Percentiles rank a stretch among this genome's conserved stretches.
phyloP scores from a whole-genome alignment of 2,113 vertebrate genomes.

The Oophaga pumilio region DNA sequence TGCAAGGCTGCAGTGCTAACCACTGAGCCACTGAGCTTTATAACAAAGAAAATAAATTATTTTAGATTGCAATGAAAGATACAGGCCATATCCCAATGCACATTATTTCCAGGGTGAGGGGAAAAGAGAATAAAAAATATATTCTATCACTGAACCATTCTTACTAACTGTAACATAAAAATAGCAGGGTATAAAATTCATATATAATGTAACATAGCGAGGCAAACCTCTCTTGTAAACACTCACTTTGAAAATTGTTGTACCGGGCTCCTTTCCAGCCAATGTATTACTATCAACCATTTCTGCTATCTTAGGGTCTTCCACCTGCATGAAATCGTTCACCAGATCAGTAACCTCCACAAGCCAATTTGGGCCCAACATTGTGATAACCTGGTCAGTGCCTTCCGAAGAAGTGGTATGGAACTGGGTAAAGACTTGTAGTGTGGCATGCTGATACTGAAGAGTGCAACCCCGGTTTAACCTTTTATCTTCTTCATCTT shows the following conservation, averaged over 20 bases:
- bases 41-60: neutral
- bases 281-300: constrained; percentile 88
- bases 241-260: constrained; percentile 88
- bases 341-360: constrained; percentile 97
- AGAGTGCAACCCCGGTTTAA: constrained; percentile 89
- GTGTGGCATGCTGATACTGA: constrained; percentile 91
- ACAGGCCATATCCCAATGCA: neutral
- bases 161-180: neutral
- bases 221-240: neutral
- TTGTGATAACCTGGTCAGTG: constrained; percentile 92
- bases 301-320: constrained; percentile 86
- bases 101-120: neutral
- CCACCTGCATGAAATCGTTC: constrained; percentile 90
- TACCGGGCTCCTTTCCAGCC: constrained; percentile 88
- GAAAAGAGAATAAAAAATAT: neutral
- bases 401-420: constrained; percentile 93
- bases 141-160: neutral
- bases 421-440: constrained; percentile 97
- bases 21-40: no score
- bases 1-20: no score
- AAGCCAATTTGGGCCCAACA: constrained; percentile 97
- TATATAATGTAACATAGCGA: neutral
- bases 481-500: constrained; percentile 86
- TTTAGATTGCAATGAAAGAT: neutral
- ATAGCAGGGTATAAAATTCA: neutral